phyloP scores from a whole-genome alignment of 2,888 invertebrate genomes.

The Chironomus riparius region DNA sequence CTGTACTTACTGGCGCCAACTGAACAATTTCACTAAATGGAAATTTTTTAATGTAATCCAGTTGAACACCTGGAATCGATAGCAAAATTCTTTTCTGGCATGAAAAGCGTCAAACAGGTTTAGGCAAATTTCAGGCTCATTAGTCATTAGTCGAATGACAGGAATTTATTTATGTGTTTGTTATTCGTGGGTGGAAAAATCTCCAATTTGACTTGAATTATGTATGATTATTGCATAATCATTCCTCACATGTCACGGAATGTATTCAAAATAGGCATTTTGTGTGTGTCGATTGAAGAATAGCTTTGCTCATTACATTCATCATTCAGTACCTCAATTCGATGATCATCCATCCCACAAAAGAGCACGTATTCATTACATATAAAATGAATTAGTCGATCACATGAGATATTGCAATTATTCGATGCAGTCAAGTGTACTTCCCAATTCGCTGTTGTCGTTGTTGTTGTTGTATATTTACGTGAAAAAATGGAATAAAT shows the following conservation, averaged over 20 bases:
- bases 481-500: too few relatives aligned
- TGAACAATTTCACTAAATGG: too few relatives aligned
- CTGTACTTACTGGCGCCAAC: too few relatives aligned
- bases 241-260: background rate
- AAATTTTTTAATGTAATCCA: too few relatives aligned
- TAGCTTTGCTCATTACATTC: background rate
- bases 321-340: background rate
- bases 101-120: conserved; percentile 16
- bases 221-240: background rate
- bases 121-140: conserved; percentile 26
- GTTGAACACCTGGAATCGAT: background rate
- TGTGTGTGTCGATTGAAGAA: background rate
- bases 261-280: too few relatives aligned
- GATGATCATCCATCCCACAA: background rate
- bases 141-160: conserved; percentile 6
- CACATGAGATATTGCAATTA: background rate
- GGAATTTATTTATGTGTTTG: background rate
- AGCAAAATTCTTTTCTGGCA: background rate
- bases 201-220: background rate
- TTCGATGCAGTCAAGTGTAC: conserved; percentile 17
- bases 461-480: background rate
- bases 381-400: background rate
- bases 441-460: background rate
- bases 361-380: too few relatives aligned
- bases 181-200: background rate